Conservation (phyloP, 2,888 invertebrate genomes). For the Xestia xanthographa region DNA sequence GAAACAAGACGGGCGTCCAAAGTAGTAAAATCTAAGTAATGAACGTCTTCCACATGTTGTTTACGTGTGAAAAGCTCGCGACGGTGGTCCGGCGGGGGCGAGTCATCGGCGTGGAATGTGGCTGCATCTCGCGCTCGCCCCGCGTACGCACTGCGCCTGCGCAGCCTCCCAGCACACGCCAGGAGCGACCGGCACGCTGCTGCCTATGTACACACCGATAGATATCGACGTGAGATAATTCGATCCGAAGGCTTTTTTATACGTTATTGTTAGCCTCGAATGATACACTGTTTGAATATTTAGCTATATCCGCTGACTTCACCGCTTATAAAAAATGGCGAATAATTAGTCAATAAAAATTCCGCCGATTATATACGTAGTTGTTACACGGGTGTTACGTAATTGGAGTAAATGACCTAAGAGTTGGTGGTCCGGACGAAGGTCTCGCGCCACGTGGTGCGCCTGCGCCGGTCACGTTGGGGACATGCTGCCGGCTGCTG, state of each 20-base stretch:
- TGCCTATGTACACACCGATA: slow-evolving; percentile 64
- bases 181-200: slow-evolving; percentile 32
- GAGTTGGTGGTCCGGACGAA: slow-evolving; percentile 84
- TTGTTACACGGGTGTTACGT: slow-evolving; percentile 89
- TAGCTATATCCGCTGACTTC: slow-evolving; percentile 90
- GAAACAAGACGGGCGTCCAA: slow-evolving; percentile 70
- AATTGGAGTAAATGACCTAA: slow-evolving; percentile 90
- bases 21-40: slow-evolving; percentile 80
- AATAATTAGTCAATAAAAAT: slow-evolving; percentile 91
- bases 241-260: slow-evolving; percentile 82
- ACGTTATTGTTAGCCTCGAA: slow-evolving; percentile 88
- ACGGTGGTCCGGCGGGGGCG: slow-evolving; percentile 73
- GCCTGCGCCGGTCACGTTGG: slow-evolving; percentile 59
- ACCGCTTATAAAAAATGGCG: slow-evolving; percentile 88
- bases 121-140: slow-evolving; percentile 74
- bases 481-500: slow-evolving; percentile 6
- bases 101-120: slow-evolving; percentile 87
- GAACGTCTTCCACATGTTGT: slow-evolving; percentile 74
- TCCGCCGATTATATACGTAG: slow-evolving; percentile 88
- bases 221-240: slow-evolving; percentile 86
- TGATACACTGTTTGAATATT: slow-evolving; percentile 90
- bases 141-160: slow-evolving; percentile 34
- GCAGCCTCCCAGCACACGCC: slow-evolving; percentile 70
- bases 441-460: slow-evolving; percentile 84
- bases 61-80: slow-evolving; percentile 76